phyloP scores from a whole-genome alignment of 2,797 vertebrate species.

The Chelidonichthys spinosus region DNA sequence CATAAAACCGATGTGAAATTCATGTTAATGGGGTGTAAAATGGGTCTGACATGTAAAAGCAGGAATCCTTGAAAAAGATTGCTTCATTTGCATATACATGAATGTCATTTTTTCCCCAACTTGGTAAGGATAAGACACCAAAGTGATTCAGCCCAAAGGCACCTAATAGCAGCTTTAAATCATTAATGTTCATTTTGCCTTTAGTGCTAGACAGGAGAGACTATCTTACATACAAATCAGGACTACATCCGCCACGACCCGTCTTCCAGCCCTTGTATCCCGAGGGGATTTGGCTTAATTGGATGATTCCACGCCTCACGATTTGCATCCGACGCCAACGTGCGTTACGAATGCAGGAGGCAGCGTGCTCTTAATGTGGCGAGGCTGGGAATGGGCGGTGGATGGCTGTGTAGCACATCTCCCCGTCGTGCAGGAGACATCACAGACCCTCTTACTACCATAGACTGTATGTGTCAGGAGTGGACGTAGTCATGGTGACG shows the following conservation, averaged over 20 bases:
- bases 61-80: neutral
- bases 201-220: neutral
- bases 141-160: neutral
- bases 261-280: neutral
- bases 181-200: neutral
- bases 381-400: neutral
- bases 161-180: neutral
- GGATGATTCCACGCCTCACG: neutral
- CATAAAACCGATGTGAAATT: neutral
- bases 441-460: no score
- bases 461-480: no score
- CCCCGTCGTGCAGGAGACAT: conserved; percentile 13
- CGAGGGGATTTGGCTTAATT: neutral
- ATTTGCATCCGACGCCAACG: neutral
- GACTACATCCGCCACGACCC: neutral
- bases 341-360: neutral
- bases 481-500: no score
- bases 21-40: neutral
- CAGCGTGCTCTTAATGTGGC: neutral
- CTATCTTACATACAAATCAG: neutral
- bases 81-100: conserved; percentile 46
- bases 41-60: conserved; percentile 7
- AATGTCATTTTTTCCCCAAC: conserved; percentile 1
- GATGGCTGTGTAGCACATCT: neutral
- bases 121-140: neutral